Evolutionary conservation across 2,888 invertebrate genomes (phyloP).

Genomic region (Epirrhoe tristata): DNA sequence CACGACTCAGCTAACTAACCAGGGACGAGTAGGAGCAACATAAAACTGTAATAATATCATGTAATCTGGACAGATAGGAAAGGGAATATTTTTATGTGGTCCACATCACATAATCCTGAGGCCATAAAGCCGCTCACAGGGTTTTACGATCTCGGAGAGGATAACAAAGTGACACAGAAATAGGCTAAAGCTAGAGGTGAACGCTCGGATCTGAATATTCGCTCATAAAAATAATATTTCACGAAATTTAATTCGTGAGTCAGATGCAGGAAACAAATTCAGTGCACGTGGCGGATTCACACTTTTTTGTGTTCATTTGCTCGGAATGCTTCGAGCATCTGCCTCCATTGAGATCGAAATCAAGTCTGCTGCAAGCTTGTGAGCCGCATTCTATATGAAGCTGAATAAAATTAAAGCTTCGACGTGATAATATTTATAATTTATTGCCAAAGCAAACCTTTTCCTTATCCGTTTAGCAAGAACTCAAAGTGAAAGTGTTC

Average conservation of each 20-base stretch:
- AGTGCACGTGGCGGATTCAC: slow-evolving; percentile 53
- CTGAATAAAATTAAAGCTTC: not conserved
- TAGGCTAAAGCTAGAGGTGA: slow-evolving; percentile 48
- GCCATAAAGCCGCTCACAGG: slow-evolving; percentile 48
- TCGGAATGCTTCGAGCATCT: slow-evolving; percentile 24
- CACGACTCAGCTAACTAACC: slow-evolving; percentile 27
- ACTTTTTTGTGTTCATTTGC: slow-evolving; percentile 46
- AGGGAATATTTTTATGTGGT: slow-evolving; percentile 40
- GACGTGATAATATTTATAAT: not conserved
- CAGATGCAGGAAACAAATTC: slow-evolving; percentile 59
- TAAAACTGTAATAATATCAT: slow-evolving; percentile 42
- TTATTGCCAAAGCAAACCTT: slow-evolving; percentile 11
- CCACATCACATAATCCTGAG: slow-evolving; percentile 42
- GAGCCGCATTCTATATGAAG: not conserved
- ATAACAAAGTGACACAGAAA: slow-evolving; percentile 52
- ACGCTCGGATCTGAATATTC: slow-evolving; percentile 53
- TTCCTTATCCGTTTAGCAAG: slow-evolving; percentile 30
- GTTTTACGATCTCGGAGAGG: slow-evolving; percentile 55
- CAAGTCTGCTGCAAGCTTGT: slow-evolving; percentile 9
- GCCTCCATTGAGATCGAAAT: slow-evolving; percentile 24
- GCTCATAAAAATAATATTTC: slow-evolving; percentile 62
- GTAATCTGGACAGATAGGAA: slow-evolving; percentile 39
- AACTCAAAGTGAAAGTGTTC: slow-evolving; percentile 27
- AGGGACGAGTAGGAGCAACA: slow-evolving; percentile 33
- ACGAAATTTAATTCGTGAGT: slow-evolving; percentile 38